These are phyloP conservation scores for Eristalinus aeneus DNA, from an alignment of 2,888 invertebrate species.

Conservation along the genomic window DNA sequence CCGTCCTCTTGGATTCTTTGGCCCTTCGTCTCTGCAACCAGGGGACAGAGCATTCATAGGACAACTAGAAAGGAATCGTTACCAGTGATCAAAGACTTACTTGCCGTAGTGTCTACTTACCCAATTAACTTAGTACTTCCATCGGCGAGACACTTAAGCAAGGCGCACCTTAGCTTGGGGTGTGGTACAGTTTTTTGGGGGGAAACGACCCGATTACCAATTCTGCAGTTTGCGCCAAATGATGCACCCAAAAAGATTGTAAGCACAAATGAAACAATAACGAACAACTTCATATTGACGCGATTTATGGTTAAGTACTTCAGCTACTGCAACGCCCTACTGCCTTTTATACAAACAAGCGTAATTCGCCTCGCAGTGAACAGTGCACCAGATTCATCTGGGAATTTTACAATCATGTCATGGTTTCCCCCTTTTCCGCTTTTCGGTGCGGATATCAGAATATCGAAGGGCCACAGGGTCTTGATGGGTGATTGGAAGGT, in stretches of 20 bases:
- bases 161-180: conserved; percentile 76
- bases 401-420: too few species aligned
- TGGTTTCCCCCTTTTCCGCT: too few species aligned
- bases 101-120: background rate
- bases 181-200: conserved; percentile 76
- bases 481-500: too few species aligned
- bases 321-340: background rate
- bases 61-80: background rate
- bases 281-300: background rate
- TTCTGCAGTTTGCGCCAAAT: background rate
- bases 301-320: background rate
- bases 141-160: conserved; percentile 73
- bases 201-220: conserved; percentile 72
- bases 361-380: too few species aligned
- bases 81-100: too few species aligned
- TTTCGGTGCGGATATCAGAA: too few species aligned
- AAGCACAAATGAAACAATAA: background rate
- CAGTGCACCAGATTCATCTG: too few species aligned
- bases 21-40: background rate
- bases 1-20: background rate
- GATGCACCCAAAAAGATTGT: background rate
- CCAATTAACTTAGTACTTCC: conserved; percentile 36
- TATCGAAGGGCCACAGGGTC: too few species aligned
- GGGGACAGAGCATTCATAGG: background rate
- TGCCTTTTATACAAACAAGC: background rate